These are phyloP conservation scores for Dendroctonus ponderosae DNA, from an alignment of 1,140 invertebrate species.

Conservation along the genomic window DNA sequence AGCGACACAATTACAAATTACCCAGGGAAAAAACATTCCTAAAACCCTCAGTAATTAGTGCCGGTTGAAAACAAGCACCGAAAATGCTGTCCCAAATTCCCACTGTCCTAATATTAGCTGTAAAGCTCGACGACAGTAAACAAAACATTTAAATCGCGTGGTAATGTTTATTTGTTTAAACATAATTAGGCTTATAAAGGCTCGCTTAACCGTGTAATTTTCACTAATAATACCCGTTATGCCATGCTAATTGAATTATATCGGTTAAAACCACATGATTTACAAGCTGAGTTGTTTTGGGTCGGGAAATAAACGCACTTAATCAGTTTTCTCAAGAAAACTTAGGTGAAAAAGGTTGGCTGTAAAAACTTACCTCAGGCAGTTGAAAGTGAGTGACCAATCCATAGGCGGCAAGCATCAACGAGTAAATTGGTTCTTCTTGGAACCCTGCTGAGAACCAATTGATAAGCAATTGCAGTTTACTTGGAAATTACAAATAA, in stretches of 20 bases:
- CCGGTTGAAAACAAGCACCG: neutral
- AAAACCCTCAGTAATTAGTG: neutral
- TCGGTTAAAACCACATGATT: slow-evolving; percentile 16
- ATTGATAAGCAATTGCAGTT: too few species aligned
- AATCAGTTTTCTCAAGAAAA: too few species aligned
- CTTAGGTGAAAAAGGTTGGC: too few species aligned
- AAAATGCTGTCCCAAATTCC: slow-evolving; percentile 12
- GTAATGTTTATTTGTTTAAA: slow-evolving; percentile 33
- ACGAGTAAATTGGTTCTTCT: too few species aligned
- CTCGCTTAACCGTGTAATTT: slow-evolving; percentile 19
- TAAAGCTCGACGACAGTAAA: slow-evolving; percentile 18
- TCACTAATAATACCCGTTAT: slow-evolving; percentile 14
- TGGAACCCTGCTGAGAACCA: too few species aligned
- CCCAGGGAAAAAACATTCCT: too few species aligned
- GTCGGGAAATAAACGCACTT: too few species aligned
- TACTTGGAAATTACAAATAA: too few species aligned
- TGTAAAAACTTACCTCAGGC: too few species aligned
- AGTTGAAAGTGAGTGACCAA: too few species aligned
- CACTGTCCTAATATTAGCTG: slow-evolving; percentile 16
- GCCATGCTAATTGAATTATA: slow-evolving; percentile 25
- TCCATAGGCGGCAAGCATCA: too few species aligned
- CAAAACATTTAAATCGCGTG: slow-evolving; percentile 22
- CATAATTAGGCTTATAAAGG: slow-evolving; percentile 29
- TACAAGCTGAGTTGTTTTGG: neutral
- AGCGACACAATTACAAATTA: too few species aligned